A percentile compares a stretch with the other conserved stretches of the same genome.
These are phyloP conservation scores for Falco berigora DNA, from an alignment of 2,797 vertebrate species.

Conservation along the genomic window DNA sequence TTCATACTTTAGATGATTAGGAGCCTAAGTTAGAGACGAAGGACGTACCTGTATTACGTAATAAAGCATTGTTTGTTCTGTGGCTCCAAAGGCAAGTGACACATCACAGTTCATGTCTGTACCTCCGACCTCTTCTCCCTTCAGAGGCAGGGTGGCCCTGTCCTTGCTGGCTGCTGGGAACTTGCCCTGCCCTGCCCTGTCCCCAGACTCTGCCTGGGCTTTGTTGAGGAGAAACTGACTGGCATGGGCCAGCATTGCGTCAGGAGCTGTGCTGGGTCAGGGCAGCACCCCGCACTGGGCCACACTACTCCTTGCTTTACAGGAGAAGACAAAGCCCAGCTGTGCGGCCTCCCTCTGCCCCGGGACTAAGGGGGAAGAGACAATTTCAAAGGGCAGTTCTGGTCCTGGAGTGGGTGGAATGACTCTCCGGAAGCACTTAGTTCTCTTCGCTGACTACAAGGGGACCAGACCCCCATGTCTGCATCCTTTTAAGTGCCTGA, in stretches of 20 bases:
- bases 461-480: background rate
- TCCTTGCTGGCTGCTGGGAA: background rate
- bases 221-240: background rate
- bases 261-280: background rate
- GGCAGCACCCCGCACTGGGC: background rate
- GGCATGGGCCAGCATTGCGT: background rate
- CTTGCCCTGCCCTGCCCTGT: background rate
- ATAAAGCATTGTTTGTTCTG: background rate
- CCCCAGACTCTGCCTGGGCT: background rate
- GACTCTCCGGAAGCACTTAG: background rate
- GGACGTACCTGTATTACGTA: background rate
- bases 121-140: background rate
- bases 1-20: background rate
- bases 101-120: background rate
- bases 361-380: background rate
- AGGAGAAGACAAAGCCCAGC: background rate
- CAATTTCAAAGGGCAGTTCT: background rate
- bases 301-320: fast-evolving
- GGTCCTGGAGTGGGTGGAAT: background rate
- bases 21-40: background rate
- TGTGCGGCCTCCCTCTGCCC: background rate
- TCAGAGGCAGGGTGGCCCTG: background rate
- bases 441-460: background rate
- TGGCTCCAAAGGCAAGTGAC: background rate
- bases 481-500: background rate